Conservation (phyloP, 2,113 vertebrate species). For the Tachysurus vachellii region DNA sequence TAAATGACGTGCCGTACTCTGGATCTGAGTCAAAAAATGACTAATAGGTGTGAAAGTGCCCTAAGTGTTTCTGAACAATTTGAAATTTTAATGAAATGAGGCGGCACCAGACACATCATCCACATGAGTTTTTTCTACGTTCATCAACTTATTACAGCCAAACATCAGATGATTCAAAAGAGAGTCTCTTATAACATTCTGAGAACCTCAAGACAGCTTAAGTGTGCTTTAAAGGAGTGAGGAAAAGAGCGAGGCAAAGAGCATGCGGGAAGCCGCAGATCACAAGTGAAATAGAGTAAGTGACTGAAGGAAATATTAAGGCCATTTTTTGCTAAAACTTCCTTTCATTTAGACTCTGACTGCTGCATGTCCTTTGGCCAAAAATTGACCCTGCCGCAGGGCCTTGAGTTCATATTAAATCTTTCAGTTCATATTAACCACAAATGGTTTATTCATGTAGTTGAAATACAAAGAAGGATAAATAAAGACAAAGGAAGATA, state of each 20-base stretch:
- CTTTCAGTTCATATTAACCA: neutral
- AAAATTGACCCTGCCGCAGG: slow-evolving; percentile 5
- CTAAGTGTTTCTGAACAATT: slow-evolving; percentile 18
- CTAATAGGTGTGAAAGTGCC: neutral
- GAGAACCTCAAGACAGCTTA: neutral
- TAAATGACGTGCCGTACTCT: neutral
- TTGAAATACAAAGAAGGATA: neutral
- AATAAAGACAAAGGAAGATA: neutral
- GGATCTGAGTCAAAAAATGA: neutral
- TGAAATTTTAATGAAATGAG: slow-evolving; percentile 6
- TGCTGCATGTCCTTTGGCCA: slow-evolving; percentile 19
- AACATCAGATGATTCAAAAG: neutral
- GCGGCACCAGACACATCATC: slow-evolving; percentile 12
- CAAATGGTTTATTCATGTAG: neutral
- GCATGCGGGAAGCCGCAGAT: neutral
- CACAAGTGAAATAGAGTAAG: neutral
- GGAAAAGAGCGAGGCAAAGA: neutral
- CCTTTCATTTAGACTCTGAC: neutral
- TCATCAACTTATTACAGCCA: slow-evolving; percentile 28
- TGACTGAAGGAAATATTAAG: neutral
- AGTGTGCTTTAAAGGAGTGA: neutral
- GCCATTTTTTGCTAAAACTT: neutral
- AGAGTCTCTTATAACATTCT: slow-evolving; percentile 1
- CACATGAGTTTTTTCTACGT: neutral
- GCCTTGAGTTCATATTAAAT: neutral